phyloP scores from a whole-genome alignment of 2,888 invertebrate species.

The Lydus trimaculatus region DNA sequence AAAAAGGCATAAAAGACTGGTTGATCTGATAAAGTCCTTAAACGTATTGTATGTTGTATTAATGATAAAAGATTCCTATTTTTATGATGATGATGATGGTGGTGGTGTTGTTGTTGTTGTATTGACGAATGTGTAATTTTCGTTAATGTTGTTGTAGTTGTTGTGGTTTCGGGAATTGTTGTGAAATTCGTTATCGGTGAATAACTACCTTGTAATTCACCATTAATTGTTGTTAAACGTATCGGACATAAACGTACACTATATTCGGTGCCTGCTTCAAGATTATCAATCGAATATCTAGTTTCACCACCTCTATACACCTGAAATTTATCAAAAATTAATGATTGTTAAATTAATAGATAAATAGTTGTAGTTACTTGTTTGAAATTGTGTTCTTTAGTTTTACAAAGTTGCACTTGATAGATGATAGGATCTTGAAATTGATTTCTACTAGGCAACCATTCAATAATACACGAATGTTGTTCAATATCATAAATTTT shows the following conservation, averaged over 20 bases:
- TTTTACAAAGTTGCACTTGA: constrained; percentile 72
- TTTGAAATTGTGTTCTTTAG: constrained; percentile 69
- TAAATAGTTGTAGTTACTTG: constrained; percentile 64
- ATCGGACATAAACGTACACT: constrained; percentile 80
- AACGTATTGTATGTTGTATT: constrained; percentile 43
- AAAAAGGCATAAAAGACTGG: constrained; percentile 61
- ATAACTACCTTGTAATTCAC: constrained; percentile 73
- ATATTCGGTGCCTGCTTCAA: constrained; percentile 80
- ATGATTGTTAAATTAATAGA: neutral
- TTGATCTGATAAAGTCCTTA: constrained; percentile 64
- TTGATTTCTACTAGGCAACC: constrained; percentile 67
- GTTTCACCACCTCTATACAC: constrained; percentile 72
- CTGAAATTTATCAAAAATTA: constrained; percentile 56
- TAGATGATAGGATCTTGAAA: constrained; percentile 75
- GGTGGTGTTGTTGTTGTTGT: constrained; percentile 21
- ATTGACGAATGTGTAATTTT: constrained; percentile 44
- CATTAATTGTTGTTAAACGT: constrained; percentile 67
- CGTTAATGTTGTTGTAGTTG: constrained; percentile 57
- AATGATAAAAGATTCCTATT: constrained; percentile 36
- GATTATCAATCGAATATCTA: constrained; percentile 69
- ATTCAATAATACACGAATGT: constrained; percentile 69
- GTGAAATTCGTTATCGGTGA: constrained; percentile 71
- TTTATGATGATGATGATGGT: constrained; percentile 37
- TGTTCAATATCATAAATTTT: constrained; percentile 66
- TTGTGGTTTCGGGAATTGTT: constrained; percentile 58